Conservation (phyloP, 2,113 vertebrate genomes). For the Poeciliopsis occidentalis region DNA sequence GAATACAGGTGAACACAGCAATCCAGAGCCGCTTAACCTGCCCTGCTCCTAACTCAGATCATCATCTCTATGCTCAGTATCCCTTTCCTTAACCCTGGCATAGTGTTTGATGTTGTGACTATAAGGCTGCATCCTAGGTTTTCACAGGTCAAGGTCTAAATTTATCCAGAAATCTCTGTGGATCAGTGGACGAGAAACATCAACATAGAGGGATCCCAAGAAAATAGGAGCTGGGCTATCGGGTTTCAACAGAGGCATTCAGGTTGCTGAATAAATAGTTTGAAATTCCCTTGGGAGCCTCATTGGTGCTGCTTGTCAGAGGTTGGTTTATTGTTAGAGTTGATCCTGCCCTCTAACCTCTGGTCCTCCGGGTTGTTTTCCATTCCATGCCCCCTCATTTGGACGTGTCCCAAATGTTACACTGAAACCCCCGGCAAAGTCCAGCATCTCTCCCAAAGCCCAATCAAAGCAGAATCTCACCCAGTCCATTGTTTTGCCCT, state of each 20-base stretch:
- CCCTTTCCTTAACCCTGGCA: not conserved
- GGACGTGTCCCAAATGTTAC: slow-evolving; percentile 37
- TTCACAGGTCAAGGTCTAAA: slow-evolving; percentile 15
- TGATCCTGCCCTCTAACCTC: slow-evolving; percentile 15
- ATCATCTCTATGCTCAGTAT: not conserved
- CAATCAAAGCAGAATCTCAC: slow-evolving; percentile 84
- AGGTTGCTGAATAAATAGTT: not conserved
- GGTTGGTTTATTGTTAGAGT: slow-evolving; percentile 12
- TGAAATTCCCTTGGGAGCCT: not conserved
- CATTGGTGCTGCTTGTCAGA: not conserved
- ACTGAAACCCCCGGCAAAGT: slow-evolving; percentile 11
- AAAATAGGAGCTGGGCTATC: not conserved
- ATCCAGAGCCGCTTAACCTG: not conserved
- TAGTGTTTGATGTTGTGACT: slow-evolving; percentile 6
- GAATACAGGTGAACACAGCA: slow-evolving; percentile 2
- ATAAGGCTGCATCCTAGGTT: not conserved
- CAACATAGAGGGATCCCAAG: not conserved
- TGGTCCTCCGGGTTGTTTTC: slow-evolving; percentile 32
- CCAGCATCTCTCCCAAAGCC: slow-evolving; percentile 64
- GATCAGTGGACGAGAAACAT: slow-evolving; percentile 14
- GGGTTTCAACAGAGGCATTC: slow-evolving; percentile 3
- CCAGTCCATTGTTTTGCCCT: slow-evolving; percentile 59
- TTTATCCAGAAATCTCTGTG: slow-evolving; percentile 7
- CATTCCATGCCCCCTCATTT: slow-evolving; percentile 19
- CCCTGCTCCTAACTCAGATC: too few relatives aligned